A percentile compares a stretch with the other conserved stretches of the same genome.
Conservation (phyloP, 1,140 invertebrate species). For the Campoletis sonorensis region DNA sequence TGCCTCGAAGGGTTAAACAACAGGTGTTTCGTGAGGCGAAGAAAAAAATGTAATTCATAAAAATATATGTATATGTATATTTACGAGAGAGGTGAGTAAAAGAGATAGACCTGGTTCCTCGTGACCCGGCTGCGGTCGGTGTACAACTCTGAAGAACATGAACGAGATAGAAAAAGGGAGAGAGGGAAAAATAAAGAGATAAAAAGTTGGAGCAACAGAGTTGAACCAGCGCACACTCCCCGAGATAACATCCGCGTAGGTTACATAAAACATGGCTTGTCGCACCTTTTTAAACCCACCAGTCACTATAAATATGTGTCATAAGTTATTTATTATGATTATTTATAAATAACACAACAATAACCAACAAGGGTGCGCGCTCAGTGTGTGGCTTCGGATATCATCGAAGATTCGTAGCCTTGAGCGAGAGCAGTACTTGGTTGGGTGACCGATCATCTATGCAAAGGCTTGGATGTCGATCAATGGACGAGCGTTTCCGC, state of each 20-base stretch:
- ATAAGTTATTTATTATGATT: too few relatives aligned
- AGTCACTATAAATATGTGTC: background rate
- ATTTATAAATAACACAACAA: background rate
- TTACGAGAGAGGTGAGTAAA: constrained; percentile 24
- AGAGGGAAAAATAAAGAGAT: background rate
- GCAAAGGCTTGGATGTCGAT: too few relatives aligned
- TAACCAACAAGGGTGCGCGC: too few relatives aligned
- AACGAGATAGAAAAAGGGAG: background rate
- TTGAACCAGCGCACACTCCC: constrained; percentile 42
- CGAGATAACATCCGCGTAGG: constrained; percentile 63
- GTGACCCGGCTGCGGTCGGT: constrained; percentile 57
- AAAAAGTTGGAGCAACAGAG: background rate
- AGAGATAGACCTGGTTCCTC: constrained; percentile 49
- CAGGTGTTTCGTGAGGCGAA: constrained; percentile 14
- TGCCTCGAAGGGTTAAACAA: background rate
- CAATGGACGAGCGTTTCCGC: too few relatives aligned
- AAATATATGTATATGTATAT: background rate
- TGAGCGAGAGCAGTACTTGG: too few relatives aligned
- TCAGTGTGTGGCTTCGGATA: too few relatives aligned
- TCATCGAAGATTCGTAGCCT: too few relatives aligned
- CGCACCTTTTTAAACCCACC: constrained; percentile 48
- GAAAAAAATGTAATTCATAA: background rate
- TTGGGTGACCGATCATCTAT: too few relatives aligned
- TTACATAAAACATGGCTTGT: constrained; percentile 68
- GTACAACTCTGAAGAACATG: background rate